Conservation (phyloP, 1,140 invertebrate species). For the Olivierus martensii region DNA sequence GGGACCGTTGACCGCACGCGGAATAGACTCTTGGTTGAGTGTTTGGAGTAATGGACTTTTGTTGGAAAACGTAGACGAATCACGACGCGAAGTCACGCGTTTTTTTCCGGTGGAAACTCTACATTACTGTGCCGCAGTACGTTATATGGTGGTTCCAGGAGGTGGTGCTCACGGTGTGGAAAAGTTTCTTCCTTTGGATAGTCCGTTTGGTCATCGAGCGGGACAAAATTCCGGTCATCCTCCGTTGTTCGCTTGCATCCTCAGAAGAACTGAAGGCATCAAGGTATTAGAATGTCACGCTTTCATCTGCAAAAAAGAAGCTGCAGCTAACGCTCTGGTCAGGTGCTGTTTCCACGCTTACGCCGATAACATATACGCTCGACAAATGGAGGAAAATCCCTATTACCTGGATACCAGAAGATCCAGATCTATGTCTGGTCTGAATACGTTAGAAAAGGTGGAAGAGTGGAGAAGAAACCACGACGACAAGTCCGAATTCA, state of each 20-base stretch:
- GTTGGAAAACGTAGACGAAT: conserved; percentile 91
- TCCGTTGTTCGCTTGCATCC: conserved; percentile 91
- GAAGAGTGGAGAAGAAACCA: conserved; percentile 21
- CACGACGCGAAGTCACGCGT: conserved; percentile 80
- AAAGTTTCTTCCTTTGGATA: conserved; percentile 89
- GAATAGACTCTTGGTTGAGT: conserved; percentile 93
- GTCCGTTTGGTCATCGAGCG: conserved; percentile 79
- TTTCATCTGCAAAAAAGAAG: conserved; percentile 92
- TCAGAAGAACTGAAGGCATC: conserved; percentile 89
- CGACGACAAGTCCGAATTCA: not conserved
- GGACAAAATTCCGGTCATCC: conserved; percentile 45
- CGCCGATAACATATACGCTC: conserved; percentile 82
- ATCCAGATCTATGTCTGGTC: conserved; percentile 18
- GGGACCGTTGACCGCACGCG: conserved; percentile 55
- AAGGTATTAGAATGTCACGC: conserved; percentile 98
- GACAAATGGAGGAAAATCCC: conserved; percentile 33
- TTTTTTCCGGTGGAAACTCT: conserved; percentile 95
- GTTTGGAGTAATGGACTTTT: conserved; percentile 94
- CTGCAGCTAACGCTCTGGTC: conserved; percentile 84
- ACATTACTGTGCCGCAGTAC: conserved; percentile 94
- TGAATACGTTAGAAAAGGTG: conserved; percentile 24
- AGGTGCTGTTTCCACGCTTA: conserved; percentile 90
- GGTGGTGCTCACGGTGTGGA: conserved; percentile 39
- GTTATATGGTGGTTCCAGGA: conserved; percentile 52
- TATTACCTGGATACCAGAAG: conserved; percentile 19